These are phyloP conservation scores for Micrasema minimum DNA, from an alignment of 1,140 invertebrate species.

Conservation along the genomic window DNA sequence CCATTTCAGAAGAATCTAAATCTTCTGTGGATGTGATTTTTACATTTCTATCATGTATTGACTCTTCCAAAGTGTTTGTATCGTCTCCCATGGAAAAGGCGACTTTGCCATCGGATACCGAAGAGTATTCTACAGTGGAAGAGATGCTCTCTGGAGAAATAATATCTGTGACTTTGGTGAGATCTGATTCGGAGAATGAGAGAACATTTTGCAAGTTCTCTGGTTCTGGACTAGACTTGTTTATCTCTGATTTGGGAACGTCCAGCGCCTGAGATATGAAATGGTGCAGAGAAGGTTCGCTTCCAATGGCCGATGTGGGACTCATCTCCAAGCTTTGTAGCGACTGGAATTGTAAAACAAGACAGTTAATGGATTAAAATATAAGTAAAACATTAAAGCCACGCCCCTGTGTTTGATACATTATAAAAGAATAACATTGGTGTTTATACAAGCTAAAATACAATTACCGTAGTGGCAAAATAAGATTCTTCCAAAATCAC, in stretches of 20 bases:
- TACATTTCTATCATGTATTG: not conserved
- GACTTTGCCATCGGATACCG: constrained; percentile 43
- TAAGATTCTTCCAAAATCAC: no score
- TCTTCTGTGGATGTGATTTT: not conserved
- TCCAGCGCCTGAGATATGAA: constrained; percentile 55
- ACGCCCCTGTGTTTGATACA: no score
- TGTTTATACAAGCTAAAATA: no score
- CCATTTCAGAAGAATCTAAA: not conserved
- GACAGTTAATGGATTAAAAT: no score
- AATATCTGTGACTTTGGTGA: constrained; percentile 55
- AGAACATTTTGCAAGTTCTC: constrained; percentile 58
- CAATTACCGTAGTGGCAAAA: no score
- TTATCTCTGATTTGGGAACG: constrained; percentile 33
- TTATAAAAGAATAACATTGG: no score
- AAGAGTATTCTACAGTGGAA: constrained; percentile 34
- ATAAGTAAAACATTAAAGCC: no score
- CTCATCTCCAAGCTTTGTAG: constrained; percentile 53
- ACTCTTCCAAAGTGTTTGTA: no score
- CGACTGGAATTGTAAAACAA: constrained; percentile 38
- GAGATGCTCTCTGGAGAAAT: constrained; percentile 47
- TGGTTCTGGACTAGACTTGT: constrained; percentile 40
- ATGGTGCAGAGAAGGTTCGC: constrained; percentile 63
- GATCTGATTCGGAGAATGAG: constrained; percentile 60
- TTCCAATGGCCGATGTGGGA: constrained; percentile 62
- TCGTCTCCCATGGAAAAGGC: constrained; percentile 48